Evolutionary conservation across 1,140 invertebrate genomes (phyloP), one percentile per base, ranked within the genome.

Genomic region (Lycorma delicatula): DNA sequence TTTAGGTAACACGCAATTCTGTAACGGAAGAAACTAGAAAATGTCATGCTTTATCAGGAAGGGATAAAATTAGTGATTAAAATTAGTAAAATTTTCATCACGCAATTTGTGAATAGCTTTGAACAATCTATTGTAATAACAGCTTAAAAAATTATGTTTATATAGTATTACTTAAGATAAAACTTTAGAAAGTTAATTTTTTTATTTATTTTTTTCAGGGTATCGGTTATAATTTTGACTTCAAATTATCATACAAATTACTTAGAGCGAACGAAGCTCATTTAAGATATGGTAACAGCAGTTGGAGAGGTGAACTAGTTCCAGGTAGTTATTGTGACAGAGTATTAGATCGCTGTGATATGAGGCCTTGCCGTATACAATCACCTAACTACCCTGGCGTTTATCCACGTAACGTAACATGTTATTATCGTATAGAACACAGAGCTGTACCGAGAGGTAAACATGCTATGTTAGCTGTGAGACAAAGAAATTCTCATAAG

Each of bases 351-450:
- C 80, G 83, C 64, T 87, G 83, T 64, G 79, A 82, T 61, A 75
- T 78, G 11, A 70, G 75, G 36, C 71, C 74, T 46, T 87, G 85
- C 70, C 78, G 84, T 26, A 81, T 91, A 29, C 87, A 90, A 73
- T 88, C 86, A 16, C 88, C 89, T 3, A 91, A 91, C 75, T 91
- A 87, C 72, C 89, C 88, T 11, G 89, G 89, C 18, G 82, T 91
- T 50, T 91, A 91, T 73, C 88, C 87, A 2, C 75, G 89, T 59
- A 91, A 91, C 71, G 81, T 89, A 48, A 89, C 86, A 54, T 92
- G 89, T 72, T 83, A 85, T 68, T 92, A 89, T 74, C 76, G 80
- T 58, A 78, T 87, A 34, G 81, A 83, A 66, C 84, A 86, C 65
- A 79, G 77, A 58, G 76, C 80, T 67, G 77, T 82, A 59, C 86